These are phyloP conservation scores for Halcyon smyrnensis DNA, from an alignment of 2,797 vertebrate genomes.

Conservation along the genomic window DNA sequence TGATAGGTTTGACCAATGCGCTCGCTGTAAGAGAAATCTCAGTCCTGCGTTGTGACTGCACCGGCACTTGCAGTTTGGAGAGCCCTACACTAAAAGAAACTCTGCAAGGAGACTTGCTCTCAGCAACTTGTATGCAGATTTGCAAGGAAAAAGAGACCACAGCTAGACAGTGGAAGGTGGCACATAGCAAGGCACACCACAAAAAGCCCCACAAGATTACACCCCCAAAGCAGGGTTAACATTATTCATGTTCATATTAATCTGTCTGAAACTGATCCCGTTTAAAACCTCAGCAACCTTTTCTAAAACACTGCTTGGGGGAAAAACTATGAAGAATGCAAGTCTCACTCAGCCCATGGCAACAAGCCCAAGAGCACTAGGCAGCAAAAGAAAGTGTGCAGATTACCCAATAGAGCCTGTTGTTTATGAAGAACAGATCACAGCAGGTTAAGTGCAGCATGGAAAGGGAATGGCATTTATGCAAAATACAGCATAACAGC, in stretches of 20 bases:
- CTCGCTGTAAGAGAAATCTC: not conserved
- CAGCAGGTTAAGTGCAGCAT: constrained; percentile 67
- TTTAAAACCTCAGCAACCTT: constrained; percentile 43
- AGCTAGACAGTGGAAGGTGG: constrained; percentile 11
- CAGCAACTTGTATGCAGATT: not conserved
- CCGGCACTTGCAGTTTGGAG: not conserved
- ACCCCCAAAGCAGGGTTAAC: constrained; percentile 7
- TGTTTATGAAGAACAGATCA: constrained; percentile 69
- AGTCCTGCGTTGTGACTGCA: not conserved
- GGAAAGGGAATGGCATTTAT: constrained; percentile 61
- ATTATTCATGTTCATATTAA: constrained; percentile 26
- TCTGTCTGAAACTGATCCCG: constrained; percentile 25
- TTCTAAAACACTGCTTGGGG: constrained; percentile 35
- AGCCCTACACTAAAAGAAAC: not conserved
- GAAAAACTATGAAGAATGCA: constrained; percentile 54
- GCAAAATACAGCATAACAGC: constrained; percentile 46
- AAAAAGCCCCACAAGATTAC: not conserved
- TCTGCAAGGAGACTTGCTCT: not conserved
- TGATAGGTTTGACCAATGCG: not conserved
- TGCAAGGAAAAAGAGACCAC: constrained; percentile 5
- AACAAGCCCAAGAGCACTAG: constrained; percentile 54
- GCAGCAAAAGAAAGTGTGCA: constrained; percentile 57
- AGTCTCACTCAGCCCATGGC: constrained; percentile 58
- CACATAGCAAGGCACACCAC: not conserved
- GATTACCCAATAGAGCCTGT: constrained; percentile 50